These are phyloP conservation scores for Micropoecilia bifurca DNA, from an alignment of 2,797 vertebrate genomes.

Conservation along the genomic window DNA sequence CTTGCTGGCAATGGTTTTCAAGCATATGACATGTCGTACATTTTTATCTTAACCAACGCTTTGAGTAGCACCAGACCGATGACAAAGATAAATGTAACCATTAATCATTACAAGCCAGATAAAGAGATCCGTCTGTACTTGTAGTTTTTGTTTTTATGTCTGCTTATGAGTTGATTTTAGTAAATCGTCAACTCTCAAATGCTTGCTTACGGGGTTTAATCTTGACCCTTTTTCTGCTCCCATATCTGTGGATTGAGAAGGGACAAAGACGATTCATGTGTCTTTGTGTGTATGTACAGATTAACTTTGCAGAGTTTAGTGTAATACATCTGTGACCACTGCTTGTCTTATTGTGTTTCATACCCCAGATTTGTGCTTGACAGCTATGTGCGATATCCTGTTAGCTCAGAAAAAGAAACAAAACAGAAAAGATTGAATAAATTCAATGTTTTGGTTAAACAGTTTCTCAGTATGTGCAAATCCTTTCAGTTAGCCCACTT, in stretches of 20 bases:
- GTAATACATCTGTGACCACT: constrained; percentile 45
- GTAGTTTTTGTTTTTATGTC: constrained; percentile 8
- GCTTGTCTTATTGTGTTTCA: constrained; percentile 54
- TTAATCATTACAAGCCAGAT: constrained; percentile 43
- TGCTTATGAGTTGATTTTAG: constrained; percentile 14
- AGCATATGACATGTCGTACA: constrained; percentile 37
- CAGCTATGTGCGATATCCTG: constrained; percentile 61
- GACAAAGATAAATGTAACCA: constrained; percentile 37
- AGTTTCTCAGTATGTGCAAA: constrained; percentile 34
- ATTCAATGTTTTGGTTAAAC: constrained; percentile 49
- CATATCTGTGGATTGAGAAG: constrained; percentile 38
- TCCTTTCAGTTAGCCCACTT: constrained; percentile 51
- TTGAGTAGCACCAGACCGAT: constrained; percentile 25
- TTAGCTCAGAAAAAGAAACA: constrained; percentile 54
- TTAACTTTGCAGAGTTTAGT: constrained; percentile 59
- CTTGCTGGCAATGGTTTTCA: constrained; percentile 58
- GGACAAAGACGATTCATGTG: constrained; percentile 47
- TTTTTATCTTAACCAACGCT: constrained; percentile 38
- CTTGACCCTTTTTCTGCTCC: constrained; percentile 33
- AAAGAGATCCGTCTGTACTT: constrained; percentile 36
- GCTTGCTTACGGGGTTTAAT: constrained; percentile 4
- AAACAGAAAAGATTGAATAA: constrained; percentile 24
- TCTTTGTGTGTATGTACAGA: constrained; percentile 48
- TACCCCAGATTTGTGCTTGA: constrained; percentile 59
- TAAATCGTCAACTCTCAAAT: constrained; percentile 41